Evolutionary conservation across 64 coral and sea anemone species (phyloP).

Genomic region (Orbicella faveolata): DNA sequence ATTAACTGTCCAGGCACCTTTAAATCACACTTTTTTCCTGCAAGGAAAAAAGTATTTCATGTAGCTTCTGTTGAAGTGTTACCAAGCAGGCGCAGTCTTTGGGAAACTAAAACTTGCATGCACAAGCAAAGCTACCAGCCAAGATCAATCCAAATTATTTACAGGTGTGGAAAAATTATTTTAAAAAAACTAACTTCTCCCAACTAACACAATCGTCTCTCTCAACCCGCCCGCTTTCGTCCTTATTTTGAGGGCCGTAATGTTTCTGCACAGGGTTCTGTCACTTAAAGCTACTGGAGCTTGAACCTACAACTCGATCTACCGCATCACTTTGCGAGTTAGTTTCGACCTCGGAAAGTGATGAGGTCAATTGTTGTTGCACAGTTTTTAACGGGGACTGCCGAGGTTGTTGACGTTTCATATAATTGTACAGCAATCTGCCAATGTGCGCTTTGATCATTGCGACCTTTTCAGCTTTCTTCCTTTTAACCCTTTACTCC

Average conservation of each 20-base stretch:
- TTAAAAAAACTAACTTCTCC: slow-evolving; percentile 37
- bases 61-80: background rate
- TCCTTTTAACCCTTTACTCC: no score
- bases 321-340: slow-evolving; percentile 23
- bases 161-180: slow-evolving; percentile 25
- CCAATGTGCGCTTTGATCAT: no score
- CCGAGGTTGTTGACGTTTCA: background rate
- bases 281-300: slow-evolving; percentile 12
- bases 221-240: slow-evolving; percentile 24
- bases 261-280: slow-evolving; percentile 31
- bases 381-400: slow-evolving; percentile 8
- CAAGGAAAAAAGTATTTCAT: no score
- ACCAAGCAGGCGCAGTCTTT: slow-evolving; percentile 26
- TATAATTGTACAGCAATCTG: no score
- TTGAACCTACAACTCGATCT: slow-evolving; percentile 42
- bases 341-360: slow-evolving; percentile 28
- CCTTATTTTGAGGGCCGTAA: slow-evolving; percentile 40
- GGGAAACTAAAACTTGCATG: slow-evolving; percentile 35
- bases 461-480: no score
- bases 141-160: slow-evolving; percentile 47
- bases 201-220: slow-evolving; percentile 24
- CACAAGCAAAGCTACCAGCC: slow-evolving; percentile 42
- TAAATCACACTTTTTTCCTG: no score
- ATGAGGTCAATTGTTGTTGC: slow-evolving; percentile 48
- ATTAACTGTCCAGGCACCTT: no score